Conservation (phyloP, 2,888 invertebrate species). For the Ormyrus pomaceus region DNA sequence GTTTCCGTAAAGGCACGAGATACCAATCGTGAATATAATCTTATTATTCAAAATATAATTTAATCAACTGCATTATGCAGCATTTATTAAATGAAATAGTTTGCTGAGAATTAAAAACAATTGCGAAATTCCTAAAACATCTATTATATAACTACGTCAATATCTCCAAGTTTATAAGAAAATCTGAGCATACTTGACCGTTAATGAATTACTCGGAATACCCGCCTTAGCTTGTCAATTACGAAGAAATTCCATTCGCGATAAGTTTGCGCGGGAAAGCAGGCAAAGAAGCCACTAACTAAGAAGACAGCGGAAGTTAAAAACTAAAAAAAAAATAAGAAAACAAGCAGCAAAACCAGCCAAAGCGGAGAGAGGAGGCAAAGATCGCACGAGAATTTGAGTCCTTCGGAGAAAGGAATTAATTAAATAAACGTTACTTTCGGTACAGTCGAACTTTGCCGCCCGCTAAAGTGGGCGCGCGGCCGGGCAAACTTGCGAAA, state of each 20-base stretch:
- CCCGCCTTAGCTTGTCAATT: conserved; percentile 29
- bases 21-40: too few species aligned
- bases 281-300: background rate
- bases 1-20: too few species aligned
- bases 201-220: background rate
- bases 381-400: conserved; percentile 26
- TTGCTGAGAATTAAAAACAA: too few species aligned
- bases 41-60: too few species aligned
- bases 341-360: too few species aligned
- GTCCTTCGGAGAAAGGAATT: conserved; percentile 35
- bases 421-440: conserved; percentile 56
- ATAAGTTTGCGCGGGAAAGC: conserved; percentile 15
- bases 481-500: conserved; percentile 48
- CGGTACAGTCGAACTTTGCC: conserved; percentile 47
- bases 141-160: too few species aligned
- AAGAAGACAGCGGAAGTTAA: conserved; percentile 22
- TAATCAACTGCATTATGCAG: too few species aligned
- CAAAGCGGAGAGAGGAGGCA: background rate
- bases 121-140: too few species aligned
- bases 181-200: too few species aligned
- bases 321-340: background rate
- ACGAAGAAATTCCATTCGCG: conserved; percentile 15
- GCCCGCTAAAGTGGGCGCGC: conserved; percentile 29
- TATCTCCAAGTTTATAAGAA: too few species aligned
- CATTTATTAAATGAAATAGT: too few species aligned